Evolutionary conservation across 2,113 vertebrate genomes (phyloP), one percentile per base, ranked within the genome.

Genomic region (Neotragus moschatus): DNA sequence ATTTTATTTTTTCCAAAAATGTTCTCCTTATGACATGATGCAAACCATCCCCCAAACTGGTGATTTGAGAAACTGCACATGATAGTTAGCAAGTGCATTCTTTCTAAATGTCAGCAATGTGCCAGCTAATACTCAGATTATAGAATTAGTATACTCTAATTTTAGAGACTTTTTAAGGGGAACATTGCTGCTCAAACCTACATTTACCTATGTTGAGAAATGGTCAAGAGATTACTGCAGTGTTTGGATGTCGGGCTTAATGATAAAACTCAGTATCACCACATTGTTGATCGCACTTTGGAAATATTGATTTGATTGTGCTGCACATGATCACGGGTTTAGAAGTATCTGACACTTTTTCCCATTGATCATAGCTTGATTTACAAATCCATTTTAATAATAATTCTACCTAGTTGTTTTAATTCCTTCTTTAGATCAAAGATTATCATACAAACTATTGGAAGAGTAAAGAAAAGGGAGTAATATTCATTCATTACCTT

Each of bases 81-180:
- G 36, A 70, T 89, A 93, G 43, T 96, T 73, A 92, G 19, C 82
- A 63, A 75, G 47, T 63, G 25, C 53, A 36, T 94, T 97, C 60
- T 97, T 96, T 93, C 28, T 85, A 96, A 97, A 96, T 90, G 47
- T 85, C 96, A 97, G 60, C 30, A 16, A 47, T 26, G 14, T 93
- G 56, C 70, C 91, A 84, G 79, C 47, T 70, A 96, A 60, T 56
- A 51, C 58, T 79, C n/a, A 96, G 80, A 91, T 88, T 88, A 81
- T 85, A 88, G 90, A 95, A 77, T 6, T 19, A 30, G n/a, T 73
- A 8, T 53, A 82, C 60, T 91, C 26, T 66, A 55, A 77, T 56
- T 63, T 94, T 80, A 87, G 53, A 97, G 11, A 61, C 8, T 60
- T 93, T 93, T 55, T 58, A 89, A 94, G 45, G 12, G 28, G 53